Evolutionary conservation across 2,888 invertebrate species (phyloP), one percentile per base, ranked within the genome.

Genomic region (Periphyllus acericola): DNA sequence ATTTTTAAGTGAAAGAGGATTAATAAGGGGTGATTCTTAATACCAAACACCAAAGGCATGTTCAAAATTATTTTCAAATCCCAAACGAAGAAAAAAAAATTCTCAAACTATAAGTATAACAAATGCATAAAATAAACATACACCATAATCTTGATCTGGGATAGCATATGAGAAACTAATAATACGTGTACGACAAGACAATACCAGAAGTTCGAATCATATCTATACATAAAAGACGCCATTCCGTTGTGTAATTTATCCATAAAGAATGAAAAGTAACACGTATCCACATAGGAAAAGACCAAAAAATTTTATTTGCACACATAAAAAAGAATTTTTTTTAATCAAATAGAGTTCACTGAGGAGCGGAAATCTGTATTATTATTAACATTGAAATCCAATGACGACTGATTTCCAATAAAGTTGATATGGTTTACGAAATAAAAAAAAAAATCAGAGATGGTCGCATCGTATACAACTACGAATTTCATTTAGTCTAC

Each of bases 191-290:
- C n/a, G 17, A 75, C 60, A 83, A 83, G 83, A 74, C 66, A 36
- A 75, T 36, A 83, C n/a, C 36, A 55, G n/a, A 66, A 83, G 60
- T 83, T 83, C 40, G n/a, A 80, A 80, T 17, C n/a, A 40, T 19
- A 81, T 32, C n/a, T 72, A 34, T 52, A 9, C 9, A 52, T 72
- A 81, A 29, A 21, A 36, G 1, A 34, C 60, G 66, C n/a, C n/a
- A 36, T 80, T 80, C 66, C 2, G 36, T 40, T 21, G 1, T 55
- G 6, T 55, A 55, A 55, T 55, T 55, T 55, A 55, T 55, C 1
- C 3, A 55, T 55, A 55, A 55, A 21, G 1, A 55, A 55, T 21
- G 21, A 55, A 55, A 55, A 55, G 55, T 21, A 21, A 21, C 19
- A 55, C 55, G 11, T 21, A 55, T 55, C 46, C 5, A 46, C 46